These are phyloP conservation scores for Acleris literana DNA, from an alignment of 2,888 invertebrate genomes.

Conservation along the genomic window DNA sequence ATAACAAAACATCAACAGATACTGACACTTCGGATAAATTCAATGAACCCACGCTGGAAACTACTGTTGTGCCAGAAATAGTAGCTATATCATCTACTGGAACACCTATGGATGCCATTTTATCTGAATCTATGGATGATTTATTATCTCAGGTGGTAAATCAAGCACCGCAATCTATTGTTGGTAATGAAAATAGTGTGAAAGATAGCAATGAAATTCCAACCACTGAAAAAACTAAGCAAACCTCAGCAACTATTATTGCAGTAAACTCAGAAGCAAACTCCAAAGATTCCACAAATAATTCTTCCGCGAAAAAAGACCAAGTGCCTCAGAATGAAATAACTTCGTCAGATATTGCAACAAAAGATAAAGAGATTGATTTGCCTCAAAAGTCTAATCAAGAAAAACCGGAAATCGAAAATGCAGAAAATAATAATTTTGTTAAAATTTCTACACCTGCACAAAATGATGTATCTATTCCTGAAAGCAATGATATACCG, in stretches of 20 bases:
- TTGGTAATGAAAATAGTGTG: slow-evolving; percentile 37
- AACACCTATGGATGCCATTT: slow-evolving; percentile 67
- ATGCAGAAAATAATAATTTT: slow-evolving; percentile 17
- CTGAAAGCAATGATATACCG: slow-evolving; percentile 28
- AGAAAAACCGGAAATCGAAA: slow-evolving; percentile 31
- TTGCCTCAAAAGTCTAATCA: slow-evolving; percentile 49
- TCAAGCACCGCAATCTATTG: slow-evolving; percentile 56
- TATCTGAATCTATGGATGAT: slow-evolving; percentile 77
- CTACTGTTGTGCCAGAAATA: slow-evolving; percentile 39
- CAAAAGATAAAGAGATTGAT: slow-evolving; percentile 41
- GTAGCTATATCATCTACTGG: slow-evolving; percentile 44
- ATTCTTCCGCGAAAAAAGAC: background rate
- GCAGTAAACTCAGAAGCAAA: slow-evolving; percentile 31
- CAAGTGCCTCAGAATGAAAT: slow-evolving; percentile 29
- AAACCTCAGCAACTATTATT: slow-evolving; percentile 44
- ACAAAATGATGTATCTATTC: slow-evolving; percentile 6
- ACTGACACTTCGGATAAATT: slow-evolving; percentile 38
- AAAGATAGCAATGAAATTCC: slow-evolving; percentile 37
- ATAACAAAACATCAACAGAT: slow-evolving; percentile 36
- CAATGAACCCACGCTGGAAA: slow-evolving; percentile 42
- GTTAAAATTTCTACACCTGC: background rate
- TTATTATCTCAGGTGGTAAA: slow-evolving; percentile 78
- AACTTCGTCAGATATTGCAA: slow-evolving; percentile 36
- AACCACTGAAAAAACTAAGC: slow-evolving; percentile 48
- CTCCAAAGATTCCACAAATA: slow-evolving; percentile 21